Evolutionary conservation across 2,888 invertebrate species (phyloP).

Genomic region (Iselma pallidipennis): DNA sequence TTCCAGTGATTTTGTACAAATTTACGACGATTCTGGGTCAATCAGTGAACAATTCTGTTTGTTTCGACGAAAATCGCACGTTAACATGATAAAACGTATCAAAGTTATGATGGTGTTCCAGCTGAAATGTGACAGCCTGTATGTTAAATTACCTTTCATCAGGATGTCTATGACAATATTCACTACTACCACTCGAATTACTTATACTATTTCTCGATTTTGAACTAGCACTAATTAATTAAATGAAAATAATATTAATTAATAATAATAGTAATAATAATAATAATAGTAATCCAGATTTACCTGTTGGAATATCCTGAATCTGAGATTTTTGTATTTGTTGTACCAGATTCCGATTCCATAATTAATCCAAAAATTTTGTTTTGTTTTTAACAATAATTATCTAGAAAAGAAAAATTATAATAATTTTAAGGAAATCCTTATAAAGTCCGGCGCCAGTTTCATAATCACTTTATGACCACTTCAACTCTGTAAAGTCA

Average conservation of each 20-base stretch:
- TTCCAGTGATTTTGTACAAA: no score
- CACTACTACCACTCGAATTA: conserved; percentile 78
- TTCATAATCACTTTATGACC: no score
- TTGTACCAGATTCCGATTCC: conserved; percentile 61
- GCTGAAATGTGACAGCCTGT: no score
- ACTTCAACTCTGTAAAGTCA: no score
- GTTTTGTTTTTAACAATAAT: background rate
- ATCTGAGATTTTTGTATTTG: conserved; percentile 72
- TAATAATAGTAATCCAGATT: conserved; percentile 29
- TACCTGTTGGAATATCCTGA: conserved; percentile 84
- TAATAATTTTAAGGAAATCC: background rate
- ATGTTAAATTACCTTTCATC: conserved; percentile 45
- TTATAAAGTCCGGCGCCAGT: background rate
- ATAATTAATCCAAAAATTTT: conserved; percentile 33
- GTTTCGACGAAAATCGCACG: no score
- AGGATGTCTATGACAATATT: conserved; percentile 69
- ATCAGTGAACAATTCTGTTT: background rate
- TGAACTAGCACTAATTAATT: conserved; percentile 66
- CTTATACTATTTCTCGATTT: conserved; percentile 79
- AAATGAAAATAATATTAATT: conserved; percentile 27
- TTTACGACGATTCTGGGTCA: no score
- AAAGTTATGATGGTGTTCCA: no score
- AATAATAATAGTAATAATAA: conserved; percentile 4
- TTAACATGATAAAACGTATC: no score
- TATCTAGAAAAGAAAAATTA: no score